Evolutionary conservation across 1,140 invertebrate genomes (phyloP).

Genomic region (Aphelenchoides fujianensis): DNA sequence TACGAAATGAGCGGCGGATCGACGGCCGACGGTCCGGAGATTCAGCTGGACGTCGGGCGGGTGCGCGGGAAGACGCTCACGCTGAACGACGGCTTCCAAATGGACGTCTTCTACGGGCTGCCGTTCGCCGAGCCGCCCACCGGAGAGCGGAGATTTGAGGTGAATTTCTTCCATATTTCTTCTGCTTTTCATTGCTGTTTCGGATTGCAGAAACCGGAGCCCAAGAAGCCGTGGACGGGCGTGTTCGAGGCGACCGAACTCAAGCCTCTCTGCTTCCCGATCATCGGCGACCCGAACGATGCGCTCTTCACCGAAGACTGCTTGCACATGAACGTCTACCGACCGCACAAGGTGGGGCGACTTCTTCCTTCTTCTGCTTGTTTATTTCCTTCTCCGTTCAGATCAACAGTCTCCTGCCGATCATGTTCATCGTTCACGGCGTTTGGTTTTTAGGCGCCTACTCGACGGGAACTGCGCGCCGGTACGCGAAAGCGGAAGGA

Average conservation of each 20-base stretch:
- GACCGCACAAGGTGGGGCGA: constrained; percentile 6
- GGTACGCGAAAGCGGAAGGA: constrained; percentile 13
- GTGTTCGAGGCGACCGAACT: neutral
- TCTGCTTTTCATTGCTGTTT: too few species aligned
- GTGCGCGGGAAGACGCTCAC: neutral
- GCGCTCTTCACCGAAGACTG: constrained; percentile 29
- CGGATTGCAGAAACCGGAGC: neutral
- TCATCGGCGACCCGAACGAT: neutral
- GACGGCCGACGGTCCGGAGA: constrained; percentile 21
- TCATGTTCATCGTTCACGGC: constrained; percentile 25
- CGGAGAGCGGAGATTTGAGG: constrained; percentile 37
- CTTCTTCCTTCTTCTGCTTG: neutral
- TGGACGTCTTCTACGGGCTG: constrained; percentile 28
- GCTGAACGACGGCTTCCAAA: neutral
- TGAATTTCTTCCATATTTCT: constrained; percentile 8
- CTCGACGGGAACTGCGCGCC: neutral
- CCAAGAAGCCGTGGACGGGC: neutral
- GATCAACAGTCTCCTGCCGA: neutral
- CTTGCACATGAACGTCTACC: constrained; percentile 33
- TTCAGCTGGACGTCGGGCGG: constrained; percentile 13
- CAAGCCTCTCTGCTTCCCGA: neutral
- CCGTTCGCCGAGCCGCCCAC: constrained; percentile 37
- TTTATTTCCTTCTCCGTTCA: neutral
- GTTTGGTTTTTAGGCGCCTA: too few species aligned
- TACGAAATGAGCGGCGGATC: constrained; percentile 17